Evolutionary conservation across 2,888 invertebrate genomes (phyloP), one percentile per base, ranked within the genome.

Genomic region (Seira musarum): DNA sequence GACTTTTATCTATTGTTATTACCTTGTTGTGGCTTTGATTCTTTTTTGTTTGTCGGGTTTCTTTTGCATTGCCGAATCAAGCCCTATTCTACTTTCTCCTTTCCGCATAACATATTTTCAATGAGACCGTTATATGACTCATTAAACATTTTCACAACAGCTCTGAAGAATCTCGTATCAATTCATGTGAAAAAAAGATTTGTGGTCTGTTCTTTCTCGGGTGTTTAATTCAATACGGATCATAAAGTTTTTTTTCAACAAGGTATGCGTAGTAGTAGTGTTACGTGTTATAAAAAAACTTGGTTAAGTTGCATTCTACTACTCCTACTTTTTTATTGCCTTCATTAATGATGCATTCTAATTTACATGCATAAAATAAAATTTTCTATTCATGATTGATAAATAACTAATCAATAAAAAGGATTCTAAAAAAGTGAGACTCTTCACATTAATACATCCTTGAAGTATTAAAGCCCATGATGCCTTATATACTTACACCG

Each of bases 281-380:
- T 3, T 15, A n/a, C n/a, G n/a, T n/a, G n/a, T n/a, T n/a, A 40
- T 5, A 40, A 40, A 40, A 40, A 40, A 40, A 40, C n/a, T n/a
- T 40, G 40, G 5, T 8, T 49, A 13, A 30, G 3, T 30, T 49
- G 49, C 3, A 49, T 49, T 49, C 17, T 30, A 30, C 49, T n/a
- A 49, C 49, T 49, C 49, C 49, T 49, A 49, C 49, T 49, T 49
- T 49, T 49, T 49, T 49, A 49, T 49, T 49, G 17, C 49, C 49
- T 49, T 49, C 49, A 49, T 49, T 49, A 49, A 49, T 49, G 49
- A 49, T 49, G 49, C 49, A 49, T 49, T 49, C 49, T 49, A 49
- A 49, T 49, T 49, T 49, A 49, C 49, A 49, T 49, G 17, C 49
- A 49, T 15, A 49, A 49, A 49, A 13, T 49, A 40, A 40, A 40